A percentile compares a stretch with the other conserved stretches of the same genome.
phyloP scores from a whole-genome alignment of 2,113 vertebrate genomes.

The Spermophilus dauricus region DNA sequence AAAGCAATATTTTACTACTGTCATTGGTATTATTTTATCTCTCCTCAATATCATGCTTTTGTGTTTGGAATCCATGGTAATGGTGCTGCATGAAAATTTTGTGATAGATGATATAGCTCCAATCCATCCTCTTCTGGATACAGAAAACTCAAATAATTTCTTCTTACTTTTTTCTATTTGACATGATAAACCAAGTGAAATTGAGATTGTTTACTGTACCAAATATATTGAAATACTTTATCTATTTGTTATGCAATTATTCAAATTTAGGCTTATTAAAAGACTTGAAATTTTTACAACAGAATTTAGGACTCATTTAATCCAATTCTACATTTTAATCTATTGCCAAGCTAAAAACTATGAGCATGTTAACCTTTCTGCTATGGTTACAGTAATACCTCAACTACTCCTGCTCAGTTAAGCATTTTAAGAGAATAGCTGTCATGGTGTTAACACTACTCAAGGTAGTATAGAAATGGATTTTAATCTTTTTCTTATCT shows the following conservation, averaged over 20 bases:
- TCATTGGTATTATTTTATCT: constrained; percentile 80
- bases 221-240: background rate
- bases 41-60: constrained; percentile 74
- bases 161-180: background rate
- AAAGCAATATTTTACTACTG: constrained; percentile 78
- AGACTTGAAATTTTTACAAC: background rate
- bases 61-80: constrained; percentile 11
- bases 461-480: background rate
- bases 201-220: background rate
- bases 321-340: background rate
- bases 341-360: background rate
- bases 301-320: background rate
- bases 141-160: background rate
- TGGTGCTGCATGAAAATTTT: constrained; percentile 69
- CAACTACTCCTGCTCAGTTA: background rate
- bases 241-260: background rate
- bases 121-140: background rate
- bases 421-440: background rate
- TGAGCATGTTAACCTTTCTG: background rate
- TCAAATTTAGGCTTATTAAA: background rate
- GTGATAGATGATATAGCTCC: background rate
- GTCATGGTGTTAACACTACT: background rate
- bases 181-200: constrained; percentile 49
- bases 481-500: constrained; percentile 20
- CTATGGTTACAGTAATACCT: background rate